A percentile compares a stretch with the other conserved stretches of the same genome.
phyloP scores from a whole-genome alignment of 2,888 invertebrate genomes.

The Tetranychus truncatus region DNA sequence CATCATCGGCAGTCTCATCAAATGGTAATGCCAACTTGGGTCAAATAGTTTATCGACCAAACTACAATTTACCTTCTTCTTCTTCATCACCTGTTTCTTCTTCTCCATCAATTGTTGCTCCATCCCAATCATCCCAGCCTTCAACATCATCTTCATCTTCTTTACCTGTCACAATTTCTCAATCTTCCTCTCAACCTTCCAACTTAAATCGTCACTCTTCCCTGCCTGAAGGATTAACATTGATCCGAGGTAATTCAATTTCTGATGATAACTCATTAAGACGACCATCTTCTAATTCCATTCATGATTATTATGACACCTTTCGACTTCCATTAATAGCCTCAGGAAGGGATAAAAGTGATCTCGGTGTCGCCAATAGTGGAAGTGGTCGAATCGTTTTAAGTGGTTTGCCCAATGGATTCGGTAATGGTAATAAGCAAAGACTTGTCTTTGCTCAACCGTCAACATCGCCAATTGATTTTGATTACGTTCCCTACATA shows the following conservation, averaged over 20 bases:
- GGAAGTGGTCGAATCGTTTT: neutral
- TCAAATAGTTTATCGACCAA: neutral
- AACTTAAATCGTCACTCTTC: neutral
- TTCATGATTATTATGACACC: neutral
- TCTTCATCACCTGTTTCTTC: neutral
- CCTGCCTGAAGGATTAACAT: neutral
- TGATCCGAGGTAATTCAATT: neutral
- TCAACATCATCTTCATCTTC: neutral
- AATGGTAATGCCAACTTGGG: neutral
- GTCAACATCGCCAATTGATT: neutral
- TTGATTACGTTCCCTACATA: neutral
- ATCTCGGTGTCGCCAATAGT: neutral
- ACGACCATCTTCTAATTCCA: neutral
- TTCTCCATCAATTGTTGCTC: neutral
- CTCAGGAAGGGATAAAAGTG: neutral
- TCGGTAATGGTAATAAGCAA: neutral
- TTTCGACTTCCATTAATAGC: neutral
- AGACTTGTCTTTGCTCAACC: neutral
- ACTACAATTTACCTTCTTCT: neutral
- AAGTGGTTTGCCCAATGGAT: neutral
- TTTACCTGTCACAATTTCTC: neutral
- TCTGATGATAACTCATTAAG: neutral
- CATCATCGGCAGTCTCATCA: neutral
- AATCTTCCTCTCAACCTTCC: neutral
- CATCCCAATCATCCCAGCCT: neutral